Evolutionary conservation across 2,797 vertebrate species (phyloP).

Genomic region (Hephaestus fuliginosus): DNA sequence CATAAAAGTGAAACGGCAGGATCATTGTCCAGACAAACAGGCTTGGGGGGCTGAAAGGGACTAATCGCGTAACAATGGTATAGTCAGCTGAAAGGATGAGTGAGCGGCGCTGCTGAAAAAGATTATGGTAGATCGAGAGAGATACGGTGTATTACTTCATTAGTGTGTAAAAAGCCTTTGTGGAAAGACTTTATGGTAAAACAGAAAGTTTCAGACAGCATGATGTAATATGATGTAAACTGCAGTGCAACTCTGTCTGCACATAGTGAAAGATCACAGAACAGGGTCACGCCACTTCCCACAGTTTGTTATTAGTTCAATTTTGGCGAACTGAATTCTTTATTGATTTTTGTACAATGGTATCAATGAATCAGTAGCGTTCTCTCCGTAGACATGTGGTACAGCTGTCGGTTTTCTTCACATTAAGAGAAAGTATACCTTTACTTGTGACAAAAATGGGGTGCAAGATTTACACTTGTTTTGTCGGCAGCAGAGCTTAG

Average conservation of each 20-base stretch:
- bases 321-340: conserved; percentile 33
- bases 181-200: conserved; percentile 33
- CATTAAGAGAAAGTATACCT: conserved; percentile 51
- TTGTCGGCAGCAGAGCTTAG: conserved; percentile 42
- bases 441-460: conserved; percentile 51
- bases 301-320: conserved; percentile 28
- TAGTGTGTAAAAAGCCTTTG: conserved; percentile 41
- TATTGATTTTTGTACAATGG: conserved; percentile 61
- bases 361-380: conserved; percentile 61
- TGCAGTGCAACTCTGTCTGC: conserved; percentile 39
- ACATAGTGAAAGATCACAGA: conserved; percentile 43
- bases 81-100: conserved; percentile 48
- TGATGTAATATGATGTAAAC: conserved; percentile 64
- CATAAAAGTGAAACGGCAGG: conserved; percentile 46
- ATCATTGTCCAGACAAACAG: conserved; percentile 51
- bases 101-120: conserved; percentile 28
- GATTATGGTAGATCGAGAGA: conserved; percentile 38
- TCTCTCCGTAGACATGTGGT: conserved; percentile 46
- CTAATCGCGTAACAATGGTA: conserved; percentile 64
- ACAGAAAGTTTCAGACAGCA: conserved; percentile 18
- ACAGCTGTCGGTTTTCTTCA: conserved; percentile 54
- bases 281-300: conserved; percentile 21
- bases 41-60: conserved; percentile 38
- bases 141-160: conserved; percentile 42
- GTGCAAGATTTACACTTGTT: conserved; percentile 59